phyloP scores from a whole-genome alignment of 37 sponge, comb jelly and placozoan genomes.

The Oopsacas minuta region DNA sequence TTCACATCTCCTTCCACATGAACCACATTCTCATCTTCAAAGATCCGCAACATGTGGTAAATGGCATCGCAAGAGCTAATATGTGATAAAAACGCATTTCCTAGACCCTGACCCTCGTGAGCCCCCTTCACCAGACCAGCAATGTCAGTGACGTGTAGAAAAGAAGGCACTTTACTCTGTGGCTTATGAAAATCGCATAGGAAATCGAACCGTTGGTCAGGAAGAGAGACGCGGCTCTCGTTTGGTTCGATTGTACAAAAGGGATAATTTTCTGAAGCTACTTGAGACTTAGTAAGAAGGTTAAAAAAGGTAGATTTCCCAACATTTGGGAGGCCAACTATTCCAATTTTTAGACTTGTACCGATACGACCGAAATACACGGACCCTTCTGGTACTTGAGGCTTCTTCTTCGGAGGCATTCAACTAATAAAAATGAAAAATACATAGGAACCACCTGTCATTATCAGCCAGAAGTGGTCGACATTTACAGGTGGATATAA shows the following conservation, averaged over 20 bases:
- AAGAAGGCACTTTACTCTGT: slow-evolving; percentile 72
- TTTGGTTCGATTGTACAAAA: slow-evolving; percentile 99
- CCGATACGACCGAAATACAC: slow-evolving; percentile 79
- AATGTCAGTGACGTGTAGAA: slow-evolving; percentile 82
- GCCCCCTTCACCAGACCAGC: slow-evolving; percentile 95
- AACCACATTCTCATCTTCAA: slow-evolving; percentile 92
- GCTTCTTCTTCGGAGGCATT: slow-evolving; percentile 95
- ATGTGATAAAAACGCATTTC: slow-evolving; percentile 93
- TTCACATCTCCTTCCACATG: slow-evolving; percentile 95
- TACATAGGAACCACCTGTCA: too few relatives aligned
- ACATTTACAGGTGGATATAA: too few relatives aligned
- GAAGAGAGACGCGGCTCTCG: slow-evolving; percentile 94
- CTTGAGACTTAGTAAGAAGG: slow-evolving; percentile 74
- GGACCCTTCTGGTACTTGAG: slow-evolving; percentile 36
- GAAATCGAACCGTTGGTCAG: slow-evolving; percentile 75
- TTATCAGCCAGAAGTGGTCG: too few relatives aligned
- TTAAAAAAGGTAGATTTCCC: slow-evolving; percentile 98
- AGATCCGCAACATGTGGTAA: slow-evolving; percentile 75
- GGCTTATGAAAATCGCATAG: slow-evolving; percentile 76
- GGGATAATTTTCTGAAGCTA: slow-evolving; percentile 93
- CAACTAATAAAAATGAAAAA: too few relatives aligned
- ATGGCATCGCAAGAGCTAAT: slow-evolving; percentile 91
- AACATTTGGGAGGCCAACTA: slow-evolving; percentile 93
- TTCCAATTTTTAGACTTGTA: slow-evolving; percentile 89
- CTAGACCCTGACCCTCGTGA: slow-evolving; percentile 94